Evolutionary conservation across 2,888 invertebrate genomes (phyloP).

Genomic region (Buathra laborator): DNA sequence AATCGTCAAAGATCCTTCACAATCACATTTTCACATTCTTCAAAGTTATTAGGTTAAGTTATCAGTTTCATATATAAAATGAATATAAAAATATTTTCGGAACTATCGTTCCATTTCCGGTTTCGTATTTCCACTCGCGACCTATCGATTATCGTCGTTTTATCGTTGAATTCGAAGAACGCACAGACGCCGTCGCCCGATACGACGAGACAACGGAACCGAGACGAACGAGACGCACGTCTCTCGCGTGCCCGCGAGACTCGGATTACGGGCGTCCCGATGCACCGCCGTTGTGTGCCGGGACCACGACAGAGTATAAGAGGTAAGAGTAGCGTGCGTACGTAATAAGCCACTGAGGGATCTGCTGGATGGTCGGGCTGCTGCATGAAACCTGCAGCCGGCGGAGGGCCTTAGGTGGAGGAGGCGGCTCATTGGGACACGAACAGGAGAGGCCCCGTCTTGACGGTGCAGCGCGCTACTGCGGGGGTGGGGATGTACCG

Average conservation of each 20-base stretch:
- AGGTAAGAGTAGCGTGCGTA: slow-evolving; percentile 73
- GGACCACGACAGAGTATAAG: slow-evolving; percentile 28
- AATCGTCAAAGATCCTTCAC: slow-evolving; percentile 10
- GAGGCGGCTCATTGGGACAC: slow-evolving; percentile 64
- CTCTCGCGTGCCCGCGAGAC: slow-evolving; percentile 53
- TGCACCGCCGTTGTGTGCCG: slow-evolving; percentile 32
- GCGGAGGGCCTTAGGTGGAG: slow-evolving; percentile 62
- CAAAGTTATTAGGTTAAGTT: neutral
- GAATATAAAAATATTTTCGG: slow-evolving; percentile 18
- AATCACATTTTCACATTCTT: slow-evolving; percentile 24
- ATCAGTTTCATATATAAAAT: neutral
- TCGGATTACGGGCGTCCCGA: slow-evolving; percentile 54
- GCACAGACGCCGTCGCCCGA: neutral
- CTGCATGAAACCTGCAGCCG: slow-evolving; percentile 62
- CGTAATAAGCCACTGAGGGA: slow-evolving; percentile 77
- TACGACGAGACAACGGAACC: neutral
- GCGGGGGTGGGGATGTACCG: slow-evolving; percentile 66
- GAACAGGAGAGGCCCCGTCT: slow-evolving; percentile 41
- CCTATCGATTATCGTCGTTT: neutral
- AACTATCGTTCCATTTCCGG: slow-evolving; percentile 42
- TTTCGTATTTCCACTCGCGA: slow-evolving; percentile 32
- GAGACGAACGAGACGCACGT: slow-evolving; percentile 29
- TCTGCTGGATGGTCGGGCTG: slow-evolving; percentile 61
- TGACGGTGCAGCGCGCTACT: slow-evolving; percentile 32
- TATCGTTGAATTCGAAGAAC: slow-evolving; percentile 23